phyloP scores from a whole-genome alignment of 2,113 vertebrate genomes.

The Climacteris rufus region DNA sequence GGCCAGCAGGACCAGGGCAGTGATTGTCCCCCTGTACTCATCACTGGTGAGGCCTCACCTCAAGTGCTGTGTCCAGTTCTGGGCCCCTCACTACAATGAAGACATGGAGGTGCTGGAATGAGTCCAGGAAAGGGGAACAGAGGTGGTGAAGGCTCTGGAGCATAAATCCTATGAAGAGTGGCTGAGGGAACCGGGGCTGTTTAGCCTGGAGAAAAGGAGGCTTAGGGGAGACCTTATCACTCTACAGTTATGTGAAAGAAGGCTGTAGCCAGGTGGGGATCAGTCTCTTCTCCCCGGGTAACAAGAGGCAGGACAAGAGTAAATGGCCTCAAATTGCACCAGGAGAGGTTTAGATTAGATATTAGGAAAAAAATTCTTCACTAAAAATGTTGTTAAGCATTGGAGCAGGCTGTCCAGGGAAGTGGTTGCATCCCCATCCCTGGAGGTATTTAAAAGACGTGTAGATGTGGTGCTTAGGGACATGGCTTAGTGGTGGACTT shows the following conservation, averaged over 20 bases:
- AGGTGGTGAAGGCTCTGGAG: not conserved
- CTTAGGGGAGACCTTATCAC: not conserved
- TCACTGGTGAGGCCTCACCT: not conserved
- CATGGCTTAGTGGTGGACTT: not conserved
- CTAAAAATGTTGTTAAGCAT: not conserved
- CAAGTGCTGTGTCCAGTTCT: accelerated
- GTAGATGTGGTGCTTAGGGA: not conserved
- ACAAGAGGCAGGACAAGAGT: not conserved
- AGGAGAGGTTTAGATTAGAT: not conserved
- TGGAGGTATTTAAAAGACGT: not conserved
- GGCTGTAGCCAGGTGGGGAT: not conserved
- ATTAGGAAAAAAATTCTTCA: not conserved
- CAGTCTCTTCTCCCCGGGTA: not conserved
- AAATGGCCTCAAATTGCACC: not conserved
- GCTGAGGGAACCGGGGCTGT: not conserved
- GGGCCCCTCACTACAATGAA: not conserved
- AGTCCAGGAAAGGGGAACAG: accelerated
- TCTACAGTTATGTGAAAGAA: not conserved
- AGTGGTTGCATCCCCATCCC: not conserved
- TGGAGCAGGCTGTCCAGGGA: not conserved
- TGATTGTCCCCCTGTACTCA: accelerated
- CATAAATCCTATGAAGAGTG: accelerated
- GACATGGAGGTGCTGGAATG: accelerated
- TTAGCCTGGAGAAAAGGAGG: not conserved
- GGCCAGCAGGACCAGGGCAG: not conserved